Evolutionary conservation across 2,888 invertebrate species (phyloP).

Genomic region (Agrochola litura): DNA sequence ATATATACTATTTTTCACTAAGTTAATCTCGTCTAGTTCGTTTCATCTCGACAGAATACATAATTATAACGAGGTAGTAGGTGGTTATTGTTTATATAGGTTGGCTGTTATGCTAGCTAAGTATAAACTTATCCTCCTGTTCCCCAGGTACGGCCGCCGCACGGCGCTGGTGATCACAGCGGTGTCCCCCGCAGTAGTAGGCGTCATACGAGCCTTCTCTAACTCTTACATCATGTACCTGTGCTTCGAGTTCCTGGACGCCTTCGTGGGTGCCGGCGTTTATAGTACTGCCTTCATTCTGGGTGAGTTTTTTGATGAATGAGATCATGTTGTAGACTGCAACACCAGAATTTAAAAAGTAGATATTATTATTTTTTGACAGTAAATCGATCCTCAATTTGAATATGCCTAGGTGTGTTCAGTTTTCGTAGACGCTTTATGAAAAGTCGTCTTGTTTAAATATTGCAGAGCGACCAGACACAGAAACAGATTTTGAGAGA

Average conservation of each 20-base stretch:
- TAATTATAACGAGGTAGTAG: not conserved
- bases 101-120: not conserved
- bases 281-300: constrained; percentile 85
- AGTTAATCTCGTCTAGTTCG: not conserved
- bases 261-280: constrained; percentile 81
- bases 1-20: not conserved
- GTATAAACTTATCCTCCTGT: not conserved
- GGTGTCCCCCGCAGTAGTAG: constrained; percentile 88
- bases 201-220: constrained; percentile 80
- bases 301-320: constrained; percentile 79
- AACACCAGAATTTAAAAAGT: not conserved
- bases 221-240: constrained; percentile 79
- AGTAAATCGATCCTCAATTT: not conserved
- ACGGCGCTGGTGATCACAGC: constrained; percentile 90
- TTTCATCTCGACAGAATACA: not conserved
- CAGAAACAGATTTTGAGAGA: not conserved
- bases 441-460: not conserved
- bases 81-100: not conserved
- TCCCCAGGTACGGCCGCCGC: constrained; percentile 89
- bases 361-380: too few relatives aligned
- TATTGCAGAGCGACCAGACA: not conserved
- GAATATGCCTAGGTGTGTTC: not conserved
- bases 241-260: constrained; percentile 81
- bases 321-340: not conserved
- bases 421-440: not conserved